These are phyloP conservation scores for Pteronotus mesoamericanus DNA, from an alignment of 2,797 vertebrate genomes.

Conservation along the genomic window DNA sequence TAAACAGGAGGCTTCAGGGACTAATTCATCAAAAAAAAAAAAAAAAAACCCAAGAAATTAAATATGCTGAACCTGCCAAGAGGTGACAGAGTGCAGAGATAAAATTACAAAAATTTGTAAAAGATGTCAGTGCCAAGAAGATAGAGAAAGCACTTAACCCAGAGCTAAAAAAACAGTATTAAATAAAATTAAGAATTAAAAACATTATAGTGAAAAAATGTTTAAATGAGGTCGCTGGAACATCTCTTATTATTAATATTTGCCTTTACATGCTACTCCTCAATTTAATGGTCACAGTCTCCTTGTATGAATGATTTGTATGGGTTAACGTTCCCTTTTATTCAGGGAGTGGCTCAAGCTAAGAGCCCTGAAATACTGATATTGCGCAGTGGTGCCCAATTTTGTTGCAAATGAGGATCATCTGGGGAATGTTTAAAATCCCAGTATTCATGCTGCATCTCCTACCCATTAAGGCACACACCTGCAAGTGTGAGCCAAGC, in stretches of 20 bases:
- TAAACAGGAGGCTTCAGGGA: not conserved
- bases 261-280: not conserved
- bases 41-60: not conserved
- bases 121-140: not conserved
- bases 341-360: not conserved
- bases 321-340: not conserved
- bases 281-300: not conserved
- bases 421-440: not conserved
- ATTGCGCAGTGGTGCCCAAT: not conserved
- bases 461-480: not conserved
- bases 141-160: slow-evolving; percentile 18
- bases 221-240: not conserved
- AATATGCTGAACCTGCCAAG: slow-evolving; percentile 27
- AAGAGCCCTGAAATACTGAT: not conserved
- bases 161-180: slow-evolving; percentile 24
- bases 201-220: not conserved
- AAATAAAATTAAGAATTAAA: slow-evolving; percentile 31
- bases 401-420: not conserved
- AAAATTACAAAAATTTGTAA: slow-evolving; percentile 43
- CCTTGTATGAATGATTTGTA: not conserved
- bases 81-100: not conserved
- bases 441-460: not conserved
- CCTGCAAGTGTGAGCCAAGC: not conserved
- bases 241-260: not conserved
- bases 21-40: slow-evolving; percentile 8